A percentile compares a stretch with the other conserved stretches of the same genome.
Conservation (phyloP, 1,140 invertebrate genomes). For the Temnothorax curvispinosus region DNA sequence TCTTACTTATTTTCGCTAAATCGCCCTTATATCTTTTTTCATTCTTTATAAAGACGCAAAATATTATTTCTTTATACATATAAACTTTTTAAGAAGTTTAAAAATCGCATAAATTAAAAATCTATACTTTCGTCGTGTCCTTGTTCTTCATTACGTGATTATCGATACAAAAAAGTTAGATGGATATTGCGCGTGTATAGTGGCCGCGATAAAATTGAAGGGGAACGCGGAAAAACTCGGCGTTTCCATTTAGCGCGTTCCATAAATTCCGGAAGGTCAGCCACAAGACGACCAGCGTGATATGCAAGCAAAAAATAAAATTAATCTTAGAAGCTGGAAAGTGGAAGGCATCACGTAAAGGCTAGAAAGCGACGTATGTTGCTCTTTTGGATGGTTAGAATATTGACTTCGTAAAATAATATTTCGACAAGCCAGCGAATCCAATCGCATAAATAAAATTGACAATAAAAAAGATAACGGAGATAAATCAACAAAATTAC, state of each 20-base stretch:
- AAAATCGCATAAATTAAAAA: slow-evolving; percentile 5
- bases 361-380: slow-evolving; percentile 57
- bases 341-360: background rate
- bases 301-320: slow-evolving; percentile 75
- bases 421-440: background rate
- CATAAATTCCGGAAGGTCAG: slow-evolving; percentile 63
- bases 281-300: slow-evolving; percentile 57
- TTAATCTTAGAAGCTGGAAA: slow-evolving; percentile 45
- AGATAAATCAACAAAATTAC: background rate
- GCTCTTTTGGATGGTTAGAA: background rate
- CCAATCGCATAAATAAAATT: background rate
- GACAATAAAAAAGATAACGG: background rate
- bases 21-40: background rate
- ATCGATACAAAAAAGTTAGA: slow-evolving; percentile 27
- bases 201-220: slow-evolving; percentile 66
- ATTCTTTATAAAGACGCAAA: background rate
- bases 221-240: slow-evolving; percentile 68
- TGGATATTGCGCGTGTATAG: slow-evolving; percentile 66
- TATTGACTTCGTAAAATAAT: slow-evolving; percentile 31
- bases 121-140: background rate
- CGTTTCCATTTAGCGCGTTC: slow-evolving; percentile 72
- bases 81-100: background rate
- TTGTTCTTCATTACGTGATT: background rate
- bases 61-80: background rate
- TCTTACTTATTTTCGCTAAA: background rate